Evolutionary conservation across 2,797 vertebrate species (phyloP).

Genomic region (Ctenochaetus hawaiiensis): DNA sequence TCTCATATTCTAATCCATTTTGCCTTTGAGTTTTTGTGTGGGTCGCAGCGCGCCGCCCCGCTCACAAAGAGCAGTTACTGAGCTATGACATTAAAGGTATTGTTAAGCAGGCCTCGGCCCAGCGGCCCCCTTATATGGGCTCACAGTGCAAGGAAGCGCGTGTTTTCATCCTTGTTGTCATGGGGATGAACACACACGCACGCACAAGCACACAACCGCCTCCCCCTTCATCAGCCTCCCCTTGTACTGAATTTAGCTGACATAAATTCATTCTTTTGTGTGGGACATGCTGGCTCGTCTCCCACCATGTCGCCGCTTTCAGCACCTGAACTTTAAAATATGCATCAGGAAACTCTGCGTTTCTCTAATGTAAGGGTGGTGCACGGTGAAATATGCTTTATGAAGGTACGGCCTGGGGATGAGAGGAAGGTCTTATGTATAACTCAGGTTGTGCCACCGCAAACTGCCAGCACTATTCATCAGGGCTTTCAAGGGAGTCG

Average conservation of each 20-base stretch:
- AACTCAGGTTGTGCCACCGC: slow-evolving; percentile 70
- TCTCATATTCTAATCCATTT: slow-evolving; percentile 87
- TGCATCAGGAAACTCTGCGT: slow-evolving; percentile 66
- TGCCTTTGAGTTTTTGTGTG: slow-evolving; percentile 86
- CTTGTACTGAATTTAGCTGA: slow-evolving; percentile 63
- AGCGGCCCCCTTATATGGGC: slow-evolving; percentile 70
- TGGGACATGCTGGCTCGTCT: slow-evolving; percentile 59
- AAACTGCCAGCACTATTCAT: slow-evolving; percentile 67
- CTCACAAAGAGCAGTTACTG: slow-evolving; percentile 82
- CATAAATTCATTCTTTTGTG: slow-evolving; percentile 76
- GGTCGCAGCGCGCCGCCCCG: slow-evolving; percentile 72
- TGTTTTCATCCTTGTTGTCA: slow-evolving; percentile 85
- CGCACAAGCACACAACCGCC: slow-evolving; percentile 31
- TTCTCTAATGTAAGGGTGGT: slow-evolving; percentile 57
- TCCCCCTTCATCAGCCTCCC: slow-evolving; percentile 59
- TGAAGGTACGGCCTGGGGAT: slow-evolving; percentile 63
- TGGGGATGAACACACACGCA: slow-evolving; percentile 75
- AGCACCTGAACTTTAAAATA: slow-evolving; percentile 80
- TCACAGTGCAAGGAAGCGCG: slow-evolving; percentile 73
- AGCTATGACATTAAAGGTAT: slow-evolving; percentile 89
- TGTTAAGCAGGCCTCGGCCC: slow-evolving; percentile 74
- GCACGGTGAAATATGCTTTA: slow-evolving; percentile 60
- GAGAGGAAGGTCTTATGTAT: slow-evolving; percentile 70
- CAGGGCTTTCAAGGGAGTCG: slow-evolving; percentile 61
- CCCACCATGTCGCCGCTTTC: slow-evolving; percentile 66